Evolutionary conservation across 2,888 invertebrate species (phyloP), one percentile per base, ranked within the genome.

Genomic region (Palloptera scutellata): DNA sequence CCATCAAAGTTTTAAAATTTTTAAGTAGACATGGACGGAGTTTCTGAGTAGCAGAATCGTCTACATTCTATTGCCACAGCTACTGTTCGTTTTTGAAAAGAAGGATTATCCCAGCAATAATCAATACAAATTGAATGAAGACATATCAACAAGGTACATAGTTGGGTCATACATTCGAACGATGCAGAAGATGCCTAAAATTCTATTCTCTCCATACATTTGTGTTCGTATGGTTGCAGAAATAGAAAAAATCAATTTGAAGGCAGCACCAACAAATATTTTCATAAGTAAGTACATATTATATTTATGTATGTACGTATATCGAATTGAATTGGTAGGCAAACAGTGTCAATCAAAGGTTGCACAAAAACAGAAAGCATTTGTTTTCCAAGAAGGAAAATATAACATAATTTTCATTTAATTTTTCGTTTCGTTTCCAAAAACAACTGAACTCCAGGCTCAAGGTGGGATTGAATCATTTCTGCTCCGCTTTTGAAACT

Each of bases 61-160:
- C 30, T 6, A 30, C n/a, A n/a, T n/a, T n/a, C 30, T 30, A 30
- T 30, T 2, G 13, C 43, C 9, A 11, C 12, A 55, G 13, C 43
- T 10, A 55, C 45, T 57, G 57, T 57, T 15, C 48, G 30, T 51
- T 58, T 64, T 64, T 66, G 66, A 66, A 66, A 66, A 61, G 66
- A 66, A 66, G 66, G 66, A 66, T 66, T 66, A 66, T 66, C 66
- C 66, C 19, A 61, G 66, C 61, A 66, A 66, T 66, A 66, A 66
- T 66, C 66, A 66, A 61, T 57, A 66, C 61, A 30, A 42, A 55
- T 41, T 42, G 66, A 66, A 66, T 66, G 57, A 60, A 66, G 54
- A 54, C 66, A 54, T 54, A 66, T 66, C 66, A 66, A 66, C 60
- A 66, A 40, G 20, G 42, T 42, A n/a, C n/a, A n/a, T n/a, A 61